These are phyloP conservation scores for Athalia circularis DNA, from an alignment of 2,888 invertebrate species.

Conservation along the genomic window DNA sequence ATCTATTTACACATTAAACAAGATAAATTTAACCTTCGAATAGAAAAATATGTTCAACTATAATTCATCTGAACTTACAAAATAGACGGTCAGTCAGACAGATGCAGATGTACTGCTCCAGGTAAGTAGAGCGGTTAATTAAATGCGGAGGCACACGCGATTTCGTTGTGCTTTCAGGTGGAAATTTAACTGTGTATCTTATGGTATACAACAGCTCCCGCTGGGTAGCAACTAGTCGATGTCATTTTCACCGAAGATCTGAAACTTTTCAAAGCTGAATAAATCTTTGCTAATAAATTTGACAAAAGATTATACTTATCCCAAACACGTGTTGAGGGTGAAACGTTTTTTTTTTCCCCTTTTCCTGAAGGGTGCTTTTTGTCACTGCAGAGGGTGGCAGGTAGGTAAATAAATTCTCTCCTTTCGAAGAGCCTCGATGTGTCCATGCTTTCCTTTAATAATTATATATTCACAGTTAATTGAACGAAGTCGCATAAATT, in stretches of 20 bases:
- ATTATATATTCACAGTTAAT: too few species aligned
- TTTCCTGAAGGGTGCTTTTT: too few species aligned
- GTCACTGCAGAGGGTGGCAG: too few species aligned
- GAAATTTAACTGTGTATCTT: slow-evolving; percentile 14
- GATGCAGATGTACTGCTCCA: not conserved
- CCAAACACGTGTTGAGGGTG: slow-evolving; percentile 25
- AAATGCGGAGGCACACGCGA: slow-evolving; percentile 38
- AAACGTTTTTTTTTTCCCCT: not conserved
- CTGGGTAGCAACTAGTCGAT: not conserved
- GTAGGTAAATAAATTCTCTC: too few species aligned
- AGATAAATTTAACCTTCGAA: slow-evolving; percentile 21
- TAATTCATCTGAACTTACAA: not conserved
- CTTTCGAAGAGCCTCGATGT: too few species aligned
- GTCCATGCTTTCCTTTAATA: too few species aligned
- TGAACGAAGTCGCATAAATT: too few species aligned
- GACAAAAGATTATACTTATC: slow-evolving; percentile 8
- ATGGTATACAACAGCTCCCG: not conserved
- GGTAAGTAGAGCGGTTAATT: slow-evolving; percentile 36
- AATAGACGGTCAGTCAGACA: not conserved
- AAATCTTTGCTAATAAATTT: slow-evolving; percentile 11
- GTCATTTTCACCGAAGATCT: not conserved
- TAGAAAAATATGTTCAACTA: not conserved
- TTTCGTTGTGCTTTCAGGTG: slow-evolving; percentile 28
- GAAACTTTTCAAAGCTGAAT: slow-evolving; percentile 24
- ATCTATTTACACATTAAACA: not conserved